Evolutionary conservation across 2,113 vertebrate species (phyloP), one percentile per base, ranked within the genome.

Genomic region (Ochotona curzoniae): DNA sequence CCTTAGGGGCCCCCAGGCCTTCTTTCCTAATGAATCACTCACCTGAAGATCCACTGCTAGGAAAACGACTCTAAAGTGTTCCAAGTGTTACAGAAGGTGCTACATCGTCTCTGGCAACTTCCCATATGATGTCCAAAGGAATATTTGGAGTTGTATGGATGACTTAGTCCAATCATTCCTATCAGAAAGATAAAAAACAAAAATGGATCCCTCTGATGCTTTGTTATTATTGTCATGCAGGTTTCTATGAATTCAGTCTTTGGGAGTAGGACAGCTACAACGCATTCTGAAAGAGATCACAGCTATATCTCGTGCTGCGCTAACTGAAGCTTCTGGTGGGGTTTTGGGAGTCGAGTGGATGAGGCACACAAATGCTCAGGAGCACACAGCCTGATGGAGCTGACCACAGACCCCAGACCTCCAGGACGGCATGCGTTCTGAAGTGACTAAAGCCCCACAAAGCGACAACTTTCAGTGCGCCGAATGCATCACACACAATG

Each of bases 1-100:
- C 61, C 28, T 83, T 81, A 85, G 8, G 66, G 66, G 66, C 91
- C 38, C 32, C 38, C 49, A 87, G 64, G 32, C 84, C 30, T 51
- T 71, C n/a, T 93, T 91, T 83, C 38, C 79, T 89, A 73, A 32
- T 76, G 76, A 91, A 49, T 93, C 38, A 30, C 44, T 91, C 75
- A 89, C 51, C 51, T 93, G 57, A 85, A 44, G 9, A 6, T 69
- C 35, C 79, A 38, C 30, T 89, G 86, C 75, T 86, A 91, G 57
- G n/a, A 94, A 73, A 73, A 89, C 71, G 38, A 73, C 23, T 60
- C 28, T 67, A 91, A 71, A 93, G 8, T n/a, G 10, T 71, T 89
- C 81, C 14, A 81, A 83, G 30, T 70, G 44, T 44, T 18, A 64
- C 54, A 54, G 70, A 28, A 76, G 14, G 9, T 51, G 73, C 74